Evolutionary conservation across 2,797 vertebrate genomes (phyloP).

Genomic region (Oreochromis mossambicus): DNA sequence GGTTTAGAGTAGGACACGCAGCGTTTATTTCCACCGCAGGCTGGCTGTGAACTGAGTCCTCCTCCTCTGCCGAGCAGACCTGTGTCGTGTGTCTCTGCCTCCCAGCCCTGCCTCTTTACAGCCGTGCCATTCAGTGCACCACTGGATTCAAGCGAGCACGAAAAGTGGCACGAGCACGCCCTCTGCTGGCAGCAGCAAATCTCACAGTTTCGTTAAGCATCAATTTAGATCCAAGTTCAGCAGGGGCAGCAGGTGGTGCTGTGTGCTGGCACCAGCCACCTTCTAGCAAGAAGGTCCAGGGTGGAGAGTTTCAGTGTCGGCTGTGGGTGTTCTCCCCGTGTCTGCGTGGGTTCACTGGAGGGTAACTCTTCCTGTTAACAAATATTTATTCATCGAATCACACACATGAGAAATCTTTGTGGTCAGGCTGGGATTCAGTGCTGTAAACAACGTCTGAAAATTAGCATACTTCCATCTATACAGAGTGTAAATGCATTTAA

Average conservation of each 20-base stretch:
- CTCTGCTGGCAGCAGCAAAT: constrained; percentile 21
- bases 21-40: not conserved
- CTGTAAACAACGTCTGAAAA: not conserved
- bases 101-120: constrained; percentile 44
- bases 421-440: not conserved
- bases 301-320: not conserved
- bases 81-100: not conserved
- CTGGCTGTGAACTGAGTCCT: not conserved
- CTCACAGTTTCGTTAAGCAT: not conserved
- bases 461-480: not conserved
- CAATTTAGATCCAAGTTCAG: not conserved
- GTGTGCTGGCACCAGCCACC: not conserved
- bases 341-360: not conserved
- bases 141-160: not conserved
- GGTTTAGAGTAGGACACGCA: not conserved
- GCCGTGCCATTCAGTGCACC: not conserved
- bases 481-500: not conserved
- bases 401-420: not conserved
- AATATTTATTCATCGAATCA: not conserved
- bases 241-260: not conserved
- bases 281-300: not conserved
- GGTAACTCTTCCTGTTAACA: not conserved
- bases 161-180: not conserved
- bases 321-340: not conserved
- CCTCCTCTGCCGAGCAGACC: constrained; percentile 10